A percentile compares a stretch with the other conserved stretches of the same genome.
phyloP scores from a whole-genome alignment of 2,888 invertebrate genomes.

The Pachycephus smyrnensis region DNA sequence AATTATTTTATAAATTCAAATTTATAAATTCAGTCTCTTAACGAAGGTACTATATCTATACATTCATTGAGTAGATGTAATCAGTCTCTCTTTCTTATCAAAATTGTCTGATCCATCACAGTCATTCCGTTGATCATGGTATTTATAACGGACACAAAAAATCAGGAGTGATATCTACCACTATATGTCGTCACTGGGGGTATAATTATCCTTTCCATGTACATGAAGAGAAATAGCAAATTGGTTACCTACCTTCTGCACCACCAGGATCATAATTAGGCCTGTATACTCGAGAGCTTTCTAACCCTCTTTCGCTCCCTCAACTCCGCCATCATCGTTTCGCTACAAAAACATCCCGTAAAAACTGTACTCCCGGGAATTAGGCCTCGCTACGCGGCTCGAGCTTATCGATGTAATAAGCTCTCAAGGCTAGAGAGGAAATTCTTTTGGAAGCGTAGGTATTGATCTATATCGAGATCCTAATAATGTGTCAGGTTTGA shows the following conservation, averaged over 20 bases:
- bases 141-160: background rate
- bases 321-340: constrained; percentile 1
- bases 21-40: background rate
- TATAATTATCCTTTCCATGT: background rate
- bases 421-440: background rate
- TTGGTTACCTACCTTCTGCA: background rate
- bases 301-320: background rate
- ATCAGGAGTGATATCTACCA: background rate
- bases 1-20: background rate
- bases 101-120: background rate
- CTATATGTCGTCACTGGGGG: background rate
- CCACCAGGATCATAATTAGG: constrained; percentile 1
- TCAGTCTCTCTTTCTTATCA: background rate
- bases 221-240: background rate
- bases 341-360: constrained; percentile 1
- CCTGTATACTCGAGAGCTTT: background rate
- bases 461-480: background rate
- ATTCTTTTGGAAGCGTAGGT: background rate
- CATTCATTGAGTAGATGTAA: background rate
- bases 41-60: background rate
- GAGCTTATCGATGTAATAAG: constrained; percentile 4
- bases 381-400: background rate
- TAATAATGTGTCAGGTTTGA: constrained; percentile 2
- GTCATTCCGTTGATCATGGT: background rate
- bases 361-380: constrained; percentile 2